Percentiles rank a stretch among this genome's conserved stretches.
Conservation (phyloP, 1,140 invertebrate species). For the Anoplolepis gracilipes region DNA sequence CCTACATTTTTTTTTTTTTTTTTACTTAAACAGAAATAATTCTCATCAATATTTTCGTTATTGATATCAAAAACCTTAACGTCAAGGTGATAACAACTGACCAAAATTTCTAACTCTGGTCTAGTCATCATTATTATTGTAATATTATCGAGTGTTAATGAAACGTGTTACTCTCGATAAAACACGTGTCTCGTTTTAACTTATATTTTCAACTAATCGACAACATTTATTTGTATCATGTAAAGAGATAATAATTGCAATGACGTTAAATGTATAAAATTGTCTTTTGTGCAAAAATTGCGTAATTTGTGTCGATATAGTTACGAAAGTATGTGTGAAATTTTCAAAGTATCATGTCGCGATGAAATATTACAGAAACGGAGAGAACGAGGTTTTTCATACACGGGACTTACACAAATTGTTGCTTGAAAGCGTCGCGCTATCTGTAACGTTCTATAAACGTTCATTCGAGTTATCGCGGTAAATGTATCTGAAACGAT, state of each 20-base stretch:
- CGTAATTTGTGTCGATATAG: not conserved
- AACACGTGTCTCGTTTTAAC: not conserved
- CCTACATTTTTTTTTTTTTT: not conserved
- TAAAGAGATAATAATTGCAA: conserved; percentile 10
- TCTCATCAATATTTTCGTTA: not conserved
- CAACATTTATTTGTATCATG: conserved; percentile 5
- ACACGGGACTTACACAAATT: conserved; percentile 27
- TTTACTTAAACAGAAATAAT: not conserved
- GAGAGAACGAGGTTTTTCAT: conserved; percentile 43
- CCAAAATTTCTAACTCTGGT: conserved; percentile 7
- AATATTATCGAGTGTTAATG: conserved; percentile 5
- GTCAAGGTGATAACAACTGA: not conserved
- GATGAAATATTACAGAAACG: conserved; percentile 28
- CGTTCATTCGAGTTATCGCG: conserved; percentile 35
- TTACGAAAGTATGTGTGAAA: conserved; percentile 14
- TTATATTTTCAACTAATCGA: not conserved
- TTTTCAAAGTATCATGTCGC: conserved; percentile 1
- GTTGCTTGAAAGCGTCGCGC: conserved; percentile 50
- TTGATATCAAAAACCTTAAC: not conserved
- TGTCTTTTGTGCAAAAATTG: conserved; percentile 6
- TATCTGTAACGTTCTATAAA: conserved; percentile 41
- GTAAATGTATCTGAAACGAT: conserved; percentile 54
- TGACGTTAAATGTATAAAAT: conserved; percentile 5
- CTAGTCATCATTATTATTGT: conserved; percentile 12
- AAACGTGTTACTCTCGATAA: not conserved